Base-by-base conservation (phyloP, 2,888 invertebrate species). In the Parnassius glacialis region DNA sequence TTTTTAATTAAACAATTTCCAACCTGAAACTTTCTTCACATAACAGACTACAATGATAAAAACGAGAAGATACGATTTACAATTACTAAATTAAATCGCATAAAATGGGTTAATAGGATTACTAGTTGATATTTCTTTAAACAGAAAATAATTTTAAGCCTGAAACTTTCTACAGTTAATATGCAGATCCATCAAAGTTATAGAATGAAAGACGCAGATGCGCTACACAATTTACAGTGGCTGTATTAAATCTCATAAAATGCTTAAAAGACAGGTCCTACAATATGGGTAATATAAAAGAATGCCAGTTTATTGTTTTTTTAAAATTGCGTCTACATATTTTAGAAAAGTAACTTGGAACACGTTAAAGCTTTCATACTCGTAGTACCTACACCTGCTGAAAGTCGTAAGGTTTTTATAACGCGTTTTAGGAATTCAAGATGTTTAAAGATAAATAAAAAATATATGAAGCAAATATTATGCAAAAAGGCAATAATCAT, bases 241-340 rank as follows among this genome's bases (percentile, higher is more conserved):
- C 73, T 78, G 79, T 85, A 81, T 75, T 68, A 74, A 74, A 73
- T 65, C 59, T 58, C 73, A 74, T 80, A 81, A 82, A 81, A 73
- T 72, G 69, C 73, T 74, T 74, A 75, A 75, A 76, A 76, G 67
- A 70, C 72, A 61, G 64, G 66, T 74, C 69, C 64, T 69, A 76
- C 71, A 74, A 69, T 34, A 34, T 34, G 34, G 34, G 34, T 72
- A 53, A 52, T 70, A 65, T 62, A 67, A 64, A 63, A 68, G 69
- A 72, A 69, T 71, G 68, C 69, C 69, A 64, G 67, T 74, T 73
- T 81, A 82, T 80, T 81, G 80, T 81, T 80, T 80, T 80, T 76
- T 74, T 74, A 78, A 78, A 55, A 80, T 75, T 74, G 74, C 74
- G 67, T 78, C 82, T 82, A 80, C 80, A 62, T 79, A 74, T 67